Base-by-base conservation (phyloP, 2,113 vertebrate genomes). In the Phalacrocorax aristotelis region DNA sequence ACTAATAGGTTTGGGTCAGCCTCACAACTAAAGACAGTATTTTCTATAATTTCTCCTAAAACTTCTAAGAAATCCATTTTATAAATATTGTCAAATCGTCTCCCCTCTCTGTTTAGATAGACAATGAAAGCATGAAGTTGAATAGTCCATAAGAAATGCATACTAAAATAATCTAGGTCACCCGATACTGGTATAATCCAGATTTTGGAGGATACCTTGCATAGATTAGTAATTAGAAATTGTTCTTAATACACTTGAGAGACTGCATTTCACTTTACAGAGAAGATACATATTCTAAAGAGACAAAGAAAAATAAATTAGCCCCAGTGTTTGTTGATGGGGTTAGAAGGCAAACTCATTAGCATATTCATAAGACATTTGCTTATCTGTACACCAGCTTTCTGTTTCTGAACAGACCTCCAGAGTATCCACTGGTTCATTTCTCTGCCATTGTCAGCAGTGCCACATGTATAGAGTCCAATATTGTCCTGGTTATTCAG, bases 401-500 rank as follows among this genome's bases (percentile, higher is more conserved):
- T 87, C 83, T 92, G 90, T 21, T 87, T 79, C 92, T 86, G 64
- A 90, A 65, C 58, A 79, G 83, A 66, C 49, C 89, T 80, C 71
- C 81, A 25, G 89, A 81, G 90, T 44, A 97, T 87, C 96, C 64
- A 80, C 68, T 49, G 83, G 54, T 75, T 94, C 82, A 36, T 91
- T 94, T 96, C 89, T 65, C 75, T 49, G 34, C 48, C 65, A 60
- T 38, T 88, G 84, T 84, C 9, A 32, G 55, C 6, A 2, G 20
- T 93, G 94, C 76, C 90, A 95, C 55, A 81, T 30, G 65, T 55
- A 55, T 25, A 78, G 90, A 94, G 81, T 46, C 83, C 78, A 89
- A 29, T 69, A 70, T 40, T 91, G 85, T 90, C 93, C 94, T 32
- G 80, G 94, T 92, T 97, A 90, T 83, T 97, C 93, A 95, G 91